These are phyloP conservation scores for Cichladusa arquata DNA, from an alignment of 2,113 vertebrate genomes.

Conservation along the genomic window DNA sequence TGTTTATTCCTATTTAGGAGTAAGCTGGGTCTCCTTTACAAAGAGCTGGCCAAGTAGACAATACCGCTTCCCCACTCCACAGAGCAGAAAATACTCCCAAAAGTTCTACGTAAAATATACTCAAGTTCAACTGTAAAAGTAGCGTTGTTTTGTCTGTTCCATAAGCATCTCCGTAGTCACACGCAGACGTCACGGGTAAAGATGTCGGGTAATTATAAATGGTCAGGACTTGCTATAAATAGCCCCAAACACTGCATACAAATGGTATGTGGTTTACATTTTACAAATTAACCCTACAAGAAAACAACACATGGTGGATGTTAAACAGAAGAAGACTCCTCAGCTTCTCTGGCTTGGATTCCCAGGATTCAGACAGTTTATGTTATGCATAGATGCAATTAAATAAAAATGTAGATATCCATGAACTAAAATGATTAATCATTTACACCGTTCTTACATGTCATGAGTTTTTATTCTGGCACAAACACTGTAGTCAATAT, in stretches of 20 bases:
- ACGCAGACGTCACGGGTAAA: conserved; percentile 36
- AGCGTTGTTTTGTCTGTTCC: conserved; percentile 2
- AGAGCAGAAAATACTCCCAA: not conserved
- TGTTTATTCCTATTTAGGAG: not conserved
- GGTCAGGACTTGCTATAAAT: conserved; percentile 61
- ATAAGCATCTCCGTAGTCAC: conserved; percentile 4
- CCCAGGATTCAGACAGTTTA: conserved; percentile 51
- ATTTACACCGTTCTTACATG: conserved; percentile 6
- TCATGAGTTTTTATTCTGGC: conserved; percentile 52
- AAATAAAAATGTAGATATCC: conserved; percentile 55
- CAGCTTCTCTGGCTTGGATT: conserved; percentile 53
- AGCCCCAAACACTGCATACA: conserved; percentile 29
- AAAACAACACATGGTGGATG: conserved; percentile 65
- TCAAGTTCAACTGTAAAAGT: not conserved
- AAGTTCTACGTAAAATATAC: not conserved
- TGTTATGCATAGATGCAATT: conserved; percentile 32
- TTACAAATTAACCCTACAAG: conserved; percentile 66
- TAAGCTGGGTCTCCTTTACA: not conserved
- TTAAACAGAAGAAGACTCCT: conserved; percentile 56
- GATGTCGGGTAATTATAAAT: conserved; percentile 54
- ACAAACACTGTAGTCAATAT: conserved; percentile 48
- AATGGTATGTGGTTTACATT: conserved; percentile 59
- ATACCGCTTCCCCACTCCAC: not conserved
- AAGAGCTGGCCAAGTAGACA: not conserved
- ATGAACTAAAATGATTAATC: conserved; percentile 43